phyloP scores from a whole-genome alignment of 23 tunicate genomes.

The Ascidia mentula region DNA sequence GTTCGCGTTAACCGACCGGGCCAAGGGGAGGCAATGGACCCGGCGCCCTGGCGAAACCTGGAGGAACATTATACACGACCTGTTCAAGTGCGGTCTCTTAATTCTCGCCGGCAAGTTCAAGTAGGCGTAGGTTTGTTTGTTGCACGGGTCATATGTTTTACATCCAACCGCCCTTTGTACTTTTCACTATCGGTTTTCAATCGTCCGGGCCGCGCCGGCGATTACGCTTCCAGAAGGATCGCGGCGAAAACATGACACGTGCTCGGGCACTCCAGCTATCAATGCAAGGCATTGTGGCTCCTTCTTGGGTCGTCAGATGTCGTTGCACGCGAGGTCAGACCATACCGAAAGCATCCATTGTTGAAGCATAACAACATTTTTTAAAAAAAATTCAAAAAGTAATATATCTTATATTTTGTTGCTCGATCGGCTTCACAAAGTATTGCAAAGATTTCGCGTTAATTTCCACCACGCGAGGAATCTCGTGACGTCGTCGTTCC shows the following conservation, averaged over 20 bases:
- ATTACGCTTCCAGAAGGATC: not conserved
- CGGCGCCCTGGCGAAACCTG: not conserved
- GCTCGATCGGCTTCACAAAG: too few relatives aligned
- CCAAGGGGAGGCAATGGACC: not conserved
- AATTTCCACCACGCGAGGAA: too few relatives aligned
- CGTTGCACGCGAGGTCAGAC: too few relatives aligned
- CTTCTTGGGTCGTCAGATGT: too few relatives aligned
- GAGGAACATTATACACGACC: not conserved
- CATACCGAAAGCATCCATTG: too few relatives aligned
- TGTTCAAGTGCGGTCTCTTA: not conserved
- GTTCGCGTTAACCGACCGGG: too few relatives aligned
- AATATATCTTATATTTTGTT: too few relatives aligned
- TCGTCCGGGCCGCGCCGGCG: not conserved
- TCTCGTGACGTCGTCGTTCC: too few relatives aligned
- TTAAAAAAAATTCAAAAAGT: too few relatives aligned
- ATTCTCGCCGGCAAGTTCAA: not conserved
- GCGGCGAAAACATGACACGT: not conserved
- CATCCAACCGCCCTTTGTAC: not conserved
- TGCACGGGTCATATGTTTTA: not conserved
- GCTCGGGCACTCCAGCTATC: not conserved
- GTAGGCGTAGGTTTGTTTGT: not conserved
- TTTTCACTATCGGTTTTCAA: not conserved
- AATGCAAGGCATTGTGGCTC: not conserved
- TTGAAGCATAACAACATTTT: too few relatives aligned
- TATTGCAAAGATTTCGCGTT: too few relatives aligned